These are phyloP conservation scores for Latheticus oryzae DNA, from an alignment of 2,888 invertebrate genomes.

Conservation along the genomic window DNA sequence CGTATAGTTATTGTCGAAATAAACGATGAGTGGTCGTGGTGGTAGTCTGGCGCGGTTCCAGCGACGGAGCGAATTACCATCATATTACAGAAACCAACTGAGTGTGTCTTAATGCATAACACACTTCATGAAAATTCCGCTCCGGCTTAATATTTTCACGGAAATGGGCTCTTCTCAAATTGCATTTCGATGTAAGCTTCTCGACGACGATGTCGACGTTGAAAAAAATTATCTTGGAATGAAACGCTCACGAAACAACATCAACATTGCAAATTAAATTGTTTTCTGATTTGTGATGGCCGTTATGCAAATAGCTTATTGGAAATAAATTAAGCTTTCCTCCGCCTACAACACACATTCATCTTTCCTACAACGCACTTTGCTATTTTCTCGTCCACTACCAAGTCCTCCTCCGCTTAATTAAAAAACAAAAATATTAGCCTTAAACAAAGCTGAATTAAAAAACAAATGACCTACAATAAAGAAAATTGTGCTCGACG, in stretches of 20 bases:
- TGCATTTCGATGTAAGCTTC: slow-evolving; percentile 41
- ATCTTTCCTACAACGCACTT: not conserved
- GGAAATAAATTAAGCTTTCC: slow-evolving; percentile 20
- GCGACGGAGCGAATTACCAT: slow-evolving; percentile 55
- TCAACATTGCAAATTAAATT: slow-evolving; percentile 37
- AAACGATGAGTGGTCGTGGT: slow-evolving; percentile 46
- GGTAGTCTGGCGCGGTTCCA: slow-evolving; percentile 39
- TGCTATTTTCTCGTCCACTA: not conserved
- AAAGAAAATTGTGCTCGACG: no score
- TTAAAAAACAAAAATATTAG: not conserved
- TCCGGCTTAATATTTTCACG: slow-evolving; percentile 50
- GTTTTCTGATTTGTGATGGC: slow-evolving; percentile 32
- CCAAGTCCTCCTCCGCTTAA: not conserved
- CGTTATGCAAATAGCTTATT: slow-evolving; percentile 27
- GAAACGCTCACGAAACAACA: slow-evolving; percentile 20
- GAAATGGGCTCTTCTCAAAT: slow-evolving; percentile 42
- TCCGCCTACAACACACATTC: slow-evolving; percentile 2
- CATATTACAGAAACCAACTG: slow-evolving; percentile 56
- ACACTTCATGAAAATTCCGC: slow-evolving; percentile 52
- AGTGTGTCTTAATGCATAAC: slow-evolving; percentile 56
- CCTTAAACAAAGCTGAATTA: not conserved
- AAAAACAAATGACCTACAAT: no score
- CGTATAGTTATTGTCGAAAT: slow-evolving; percentile 54
- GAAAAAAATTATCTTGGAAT: slow-evolving; percentile 17
- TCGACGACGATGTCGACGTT: slow-evolving; percentile 11